A percentile compares a stretch with the other conserved stretches of the same genome.
Conservation (phyloP, 2,888 invertebrate species). For the Sinelater perroti region DNA sequence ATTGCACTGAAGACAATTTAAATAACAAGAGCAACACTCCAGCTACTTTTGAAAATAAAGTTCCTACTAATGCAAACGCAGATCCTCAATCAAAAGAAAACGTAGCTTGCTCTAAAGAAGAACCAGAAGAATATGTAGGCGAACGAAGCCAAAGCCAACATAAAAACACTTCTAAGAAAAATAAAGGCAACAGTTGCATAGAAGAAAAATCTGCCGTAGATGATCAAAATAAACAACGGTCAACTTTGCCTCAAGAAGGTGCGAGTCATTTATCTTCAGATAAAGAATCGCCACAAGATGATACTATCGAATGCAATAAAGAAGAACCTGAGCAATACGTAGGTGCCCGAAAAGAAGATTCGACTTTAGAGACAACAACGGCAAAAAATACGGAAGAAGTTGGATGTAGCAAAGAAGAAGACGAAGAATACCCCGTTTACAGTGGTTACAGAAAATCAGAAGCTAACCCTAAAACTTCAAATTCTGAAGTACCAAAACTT, state of each 20-base stretch:
- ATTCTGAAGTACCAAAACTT: not conserved
- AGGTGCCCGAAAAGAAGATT: not conserved
- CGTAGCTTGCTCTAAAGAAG: conserved; percentile 9
- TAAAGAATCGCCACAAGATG: not conserved
- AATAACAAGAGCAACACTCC: not conserved
- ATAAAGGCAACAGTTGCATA: not conserved
- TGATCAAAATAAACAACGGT: not conserved
- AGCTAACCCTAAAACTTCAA: not conserved
- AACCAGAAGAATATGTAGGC: conserved; percentile 2
- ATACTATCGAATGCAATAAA: not conserved
- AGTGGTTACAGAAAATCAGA: not conserved
- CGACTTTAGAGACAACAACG: not conserved
- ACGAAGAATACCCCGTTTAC: conserved; percentile 1
- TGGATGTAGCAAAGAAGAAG: conserved; percentile 4
- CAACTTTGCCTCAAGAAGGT: not conserved
- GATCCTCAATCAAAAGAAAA: too few species aligned
- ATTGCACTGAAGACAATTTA: not conserved
- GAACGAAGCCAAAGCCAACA: not conserved
- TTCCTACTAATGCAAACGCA: too few species aligned
- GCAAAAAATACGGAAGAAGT: not conserved
- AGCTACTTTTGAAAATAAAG: not conserved
- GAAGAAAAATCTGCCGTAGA: not conserved
- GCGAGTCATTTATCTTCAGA: not conserved
- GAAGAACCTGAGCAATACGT: conserved; percentile 4
- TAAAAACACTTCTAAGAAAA: not conserved